Evolutionary conservation across 2,113 vertebrate species (phyloP), one percentile per base, ranked within the genome.

Genomic region (Paraplagusia blochii): DNA sequence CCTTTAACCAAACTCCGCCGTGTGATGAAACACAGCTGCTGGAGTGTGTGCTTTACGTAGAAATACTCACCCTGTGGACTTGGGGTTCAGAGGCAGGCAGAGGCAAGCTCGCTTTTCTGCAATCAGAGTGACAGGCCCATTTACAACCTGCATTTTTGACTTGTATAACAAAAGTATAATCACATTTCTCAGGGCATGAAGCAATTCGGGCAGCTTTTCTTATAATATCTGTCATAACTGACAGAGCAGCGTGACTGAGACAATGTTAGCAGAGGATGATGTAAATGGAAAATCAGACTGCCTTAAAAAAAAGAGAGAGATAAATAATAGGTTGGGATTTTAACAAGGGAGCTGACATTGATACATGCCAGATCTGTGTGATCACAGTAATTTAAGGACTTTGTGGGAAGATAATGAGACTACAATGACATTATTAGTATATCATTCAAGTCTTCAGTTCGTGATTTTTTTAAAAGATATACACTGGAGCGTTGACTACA

Each of bases 61-160:
- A 47, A 44, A 69, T 53, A 86, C 90, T 77, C 70, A 92, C 91
- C 89, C 86, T 64, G 87, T 76, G 72, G 88, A 73, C 79, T 88
- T 91, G 56, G 84, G 58, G 62, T 84, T 80, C 71, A 92, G 88
- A 15, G 91, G 89, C 82, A 92, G 85, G 74, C 90, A 88, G 52
- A 92, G 89, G 80, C 86, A 88, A 77, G 82, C 77, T 46, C 85
- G 84, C 59, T 90, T 91, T 56, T 90, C 91, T 92, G 86, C 42
- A 87, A 87, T 42, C 49, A 80, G 50, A 87, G 66, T 0, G 59
- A 59, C 65, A 68, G 71, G 35, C 3, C 22, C 13, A 40, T 75
- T 53, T 29, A 48, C 11, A 63, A 29, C 22, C 22, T 4, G 22
- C 22, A 29, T 29, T 29, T 29, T 29, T 29, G 22, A 29, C 22